Evolutionary conservation across 2,797 vertebrate genomes (phyloP), one percentile per base, ranked within the genome.

Genomic region (Huso huso): DNA sequence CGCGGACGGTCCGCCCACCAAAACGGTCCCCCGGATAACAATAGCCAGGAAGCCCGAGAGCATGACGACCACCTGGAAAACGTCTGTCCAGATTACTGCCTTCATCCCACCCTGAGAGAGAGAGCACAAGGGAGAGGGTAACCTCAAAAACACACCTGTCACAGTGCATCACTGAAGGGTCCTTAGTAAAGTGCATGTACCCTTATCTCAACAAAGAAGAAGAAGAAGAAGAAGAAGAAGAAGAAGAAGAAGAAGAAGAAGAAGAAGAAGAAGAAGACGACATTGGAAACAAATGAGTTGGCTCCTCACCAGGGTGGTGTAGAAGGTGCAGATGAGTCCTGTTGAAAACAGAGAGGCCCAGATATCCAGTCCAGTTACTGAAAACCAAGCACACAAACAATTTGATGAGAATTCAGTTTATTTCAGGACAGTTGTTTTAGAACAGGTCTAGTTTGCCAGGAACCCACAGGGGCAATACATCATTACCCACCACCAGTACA

Each of bases 81-180:
- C 93, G 4, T 98, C 96, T 0, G 96, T 98, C 95, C 96, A 99
- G 76, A 98, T 81, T 55, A 99, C 96, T 0, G 95, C 96, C 76
- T 93, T 96, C 87, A 98, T 94, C 67, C 96, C 96, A 0, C 96
- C 96, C 96, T 99, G 81, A 1, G 2, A 23, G 10, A 15, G 15
- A 68, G 5, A 66, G 23, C 23, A 37, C 23, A 37, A 37, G 23
- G 23, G 23, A 37, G 4, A 37, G 23, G 23, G 23, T 37, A 1
- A 37, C 23, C 23, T 37, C 23, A 37, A 37, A 37, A 37, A 37
- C 23, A 37, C 23, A 3, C 23, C 23, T 37, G 23, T 3, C 23
- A 37, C 23, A 37, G 23, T 37, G 23, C 23, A 37, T 37, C 23
- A 37, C 23, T 37, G 23, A 37, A 37, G 23, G 23, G 23, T 37